These are phyloP conservation scores for Sylvilagus bachmani DNA, from an alignment of 2,113 vertebrate species.

Conservation along the genomic window DNA sequence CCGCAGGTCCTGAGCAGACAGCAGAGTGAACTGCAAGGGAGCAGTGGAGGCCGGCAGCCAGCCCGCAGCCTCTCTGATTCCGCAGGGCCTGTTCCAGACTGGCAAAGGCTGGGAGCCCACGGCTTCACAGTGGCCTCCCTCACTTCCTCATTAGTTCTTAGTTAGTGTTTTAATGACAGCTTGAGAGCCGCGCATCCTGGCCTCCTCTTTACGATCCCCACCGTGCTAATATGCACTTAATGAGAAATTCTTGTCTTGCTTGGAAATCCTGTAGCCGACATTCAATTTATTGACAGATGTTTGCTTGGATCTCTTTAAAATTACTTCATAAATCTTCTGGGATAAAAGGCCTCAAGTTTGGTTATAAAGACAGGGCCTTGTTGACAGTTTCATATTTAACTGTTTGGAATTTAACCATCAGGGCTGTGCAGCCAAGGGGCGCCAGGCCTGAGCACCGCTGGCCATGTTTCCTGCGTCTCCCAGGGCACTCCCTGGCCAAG, in stretches of 20 bases:
- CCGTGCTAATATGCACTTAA: slow-evolving; percentile 94
- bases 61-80: not conserved
- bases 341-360: slow-evolving; percentile 94
- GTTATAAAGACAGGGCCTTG: slow-evolving; percentile 92
- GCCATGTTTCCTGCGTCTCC: slow-evolving; percentile 71
- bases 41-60: not conserved
- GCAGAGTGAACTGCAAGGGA: not conserved
- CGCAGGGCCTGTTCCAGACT: slow-evolving; percentile 22
- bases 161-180: slow-evolving; percentile 92
- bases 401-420: slow-evolving; percentile 87
- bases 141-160: slow-evolving; percentile 92
- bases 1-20: not conserved
- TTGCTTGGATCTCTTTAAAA: slow-evolving; percentile 95
- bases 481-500: slow-evolving; percentile 80
- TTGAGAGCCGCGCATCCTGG: slow-evolving; percentile 89
- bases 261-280: slow-evolving; percentile 93
- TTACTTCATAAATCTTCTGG: slow-evolving; percentile 95
- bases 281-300: slow-evolving; percentile 96
- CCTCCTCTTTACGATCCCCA: slow-evolving; percentile 92
- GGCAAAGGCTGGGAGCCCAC: slow-evolving; percentile 82
- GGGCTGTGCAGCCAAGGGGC: slow-evolving; percentile 63
- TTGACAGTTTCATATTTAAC: slow-evolving; percentile 93
- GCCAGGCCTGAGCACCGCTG: slow-evolving; percentile 67
- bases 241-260: slow-evolving; percentile 94
- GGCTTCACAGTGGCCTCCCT: slow-evolving; percentile 89